Conservation (phyloP, 1,140 invertebrate species). For the Anastrepha ludens region DNA sequence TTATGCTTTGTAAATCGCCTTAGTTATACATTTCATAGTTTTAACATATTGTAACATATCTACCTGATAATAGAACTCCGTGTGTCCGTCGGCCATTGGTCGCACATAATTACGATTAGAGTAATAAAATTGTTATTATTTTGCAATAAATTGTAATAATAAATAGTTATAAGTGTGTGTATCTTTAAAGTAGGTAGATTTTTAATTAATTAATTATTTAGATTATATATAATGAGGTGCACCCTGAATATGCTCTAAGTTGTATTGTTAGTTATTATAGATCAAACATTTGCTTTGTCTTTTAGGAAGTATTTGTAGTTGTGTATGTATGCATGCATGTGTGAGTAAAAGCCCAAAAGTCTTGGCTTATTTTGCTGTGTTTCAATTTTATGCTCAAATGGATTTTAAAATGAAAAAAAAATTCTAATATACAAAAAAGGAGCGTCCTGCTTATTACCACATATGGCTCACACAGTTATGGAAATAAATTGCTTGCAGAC, state of each 20-base stretch:
- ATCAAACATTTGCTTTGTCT: neutral
- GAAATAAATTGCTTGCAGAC: too few species aligned
- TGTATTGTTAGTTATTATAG: neutral
- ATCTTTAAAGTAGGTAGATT: neutral
- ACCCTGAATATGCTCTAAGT: slow-evolving; percentile 3
- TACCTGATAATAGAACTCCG: neutral
- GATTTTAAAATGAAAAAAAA: too few species aligned
- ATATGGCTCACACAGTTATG: too few species aligned
- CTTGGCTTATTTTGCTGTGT: neutral
- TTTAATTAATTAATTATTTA: slow-evolving; percentile 19
- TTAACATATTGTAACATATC: neutral
- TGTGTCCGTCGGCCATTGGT: neutral
- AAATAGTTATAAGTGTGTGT: slow-evolving; percentile 22
- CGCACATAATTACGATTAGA: slow-evolving; percentile 19
- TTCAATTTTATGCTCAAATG: too few species aligned
- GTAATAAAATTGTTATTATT: slow-evolving; percentile 44
- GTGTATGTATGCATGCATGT: too few species aligned
- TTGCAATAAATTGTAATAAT: slow-evolving; percentile 42
- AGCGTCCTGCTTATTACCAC: too few species aligned
- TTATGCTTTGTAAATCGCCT: neutral
- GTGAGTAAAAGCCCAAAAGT: neutral
- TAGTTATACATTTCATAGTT: slow-evolving; percentile 12
- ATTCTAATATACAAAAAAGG: too few species aligned
- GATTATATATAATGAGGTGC: slow-evolving; percentile 6
- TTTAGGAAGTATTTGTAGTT: too few species aligned